Conservation (phyloP, 2,888 invertebrate genomes). For the Sialis lutaria region DNA sequence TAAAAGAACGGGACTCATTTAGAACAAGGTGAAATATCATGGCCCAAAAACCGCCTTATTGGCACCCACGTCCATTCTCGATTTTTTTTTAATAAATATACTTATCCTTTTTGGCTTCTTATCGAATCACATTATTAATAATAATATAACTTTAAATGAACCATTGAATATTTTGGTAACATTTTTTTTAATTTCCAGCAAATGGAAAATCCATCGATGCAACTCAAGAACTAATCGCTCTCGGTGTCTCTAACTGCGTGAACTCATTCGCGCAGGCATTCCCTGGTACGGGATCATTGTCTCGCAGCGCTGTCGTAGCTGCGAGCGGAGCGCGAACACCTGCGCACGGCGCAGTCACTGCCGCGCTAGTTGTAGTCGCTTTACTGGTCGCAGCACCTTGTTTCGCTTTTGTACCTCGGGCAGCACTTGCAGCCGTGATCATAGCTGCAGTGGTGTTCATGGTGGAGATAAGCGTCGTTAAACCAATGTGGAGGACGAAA, state of each 20-base stretch:
- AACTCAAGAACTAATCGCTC: slow-evolving; percentile 79
- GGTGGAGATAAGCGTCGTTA: slow-evolving; percentile 73
- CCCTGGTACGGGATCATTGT: slow-evolving; percentile 72
- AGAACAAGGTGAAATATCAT: too few relatives aligned
- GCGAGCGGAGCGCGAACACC: slow-evolving; percentile 80
- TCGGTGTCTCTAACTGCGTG: slow-evolving; percentile 63
- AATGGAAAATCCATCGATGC: slow-evolving; percentile 72
- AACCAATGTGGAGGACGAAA: slow-evolving; percentile 78
- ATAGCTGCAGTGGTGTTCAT: slow-evolving; percentile 84
- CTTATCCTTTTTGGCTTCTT: too few relatives aligned
- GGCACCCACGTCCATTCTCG: too few relatives aligned
- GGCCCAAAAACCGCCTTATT: too few relatives aligned
- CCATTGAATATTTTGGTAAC: too few relatives aligned
- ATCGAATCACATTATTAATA: too few relatives aligned
- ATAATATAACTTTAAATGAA: too few relatives aligned
- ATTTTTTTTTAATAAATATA: too few relatives aligned
- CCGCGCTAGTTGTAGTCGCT: slow-evolving; percentile 65
- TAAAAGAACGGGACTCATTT: too few relatives aligned
- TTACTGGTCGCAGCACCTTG: slow-evolving; percentile 74
- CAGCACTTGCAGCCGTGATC: slow-evolving; percentile 75
- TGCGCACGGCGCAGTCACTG: slow-evolving; percentile 69
- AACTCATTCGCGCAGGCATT: slow-evolving; percentile 78
- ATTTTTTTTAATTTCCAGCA: slow-evolving; percentile 21
- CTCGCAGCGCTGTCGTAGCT: slow-evolving; percentile 76
- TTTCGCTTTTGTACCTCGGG: slow-evolving; percentile 73